Base-by-base conservation (phyloP, 2,113 vertebrate genomes). In the Orthonyx spaldingii region DNA sequence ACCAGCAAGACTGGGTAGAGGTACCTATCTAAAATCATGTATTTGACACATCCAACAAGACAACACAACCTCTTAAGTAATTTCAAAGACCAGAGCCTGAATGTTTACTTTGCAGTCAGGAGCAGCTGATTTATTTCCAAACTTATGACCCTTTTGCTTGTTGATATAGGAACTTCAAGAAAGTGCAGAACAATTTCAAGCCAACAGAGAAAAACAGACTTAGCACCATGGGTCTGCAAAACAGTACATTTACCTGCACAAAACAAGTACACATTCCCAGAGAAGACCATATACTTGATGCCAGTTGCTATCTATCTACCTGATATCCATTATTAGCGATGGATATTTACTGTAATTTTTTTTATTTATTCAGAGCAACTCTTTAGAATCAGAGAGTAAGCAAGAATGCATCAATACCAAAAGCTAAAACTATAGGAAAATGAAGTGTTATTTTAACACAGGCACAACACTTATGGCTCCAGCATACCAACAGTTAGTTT, bases 161-260 rank as follows among this genome's bases (percentile, higher is more conserved):
- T 33, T 83, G 53, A 47, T 57, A 86, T 3, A 6, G 24, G 30
- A 65, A 41, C 60, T 69, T 69, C 16, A 74, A 69, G 21, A 32
- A 64, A 74, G 35, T 22, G 18, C 61, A 64, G 14, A 65, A 44
- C 16, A 60, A 65, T 55, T 84, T 41, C 82, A 84, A 55, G 55
- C 24, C 55, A 80, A 49, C 12, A 79, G 26, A 68, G 44, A 39
- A 91, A 81, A 95, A 37, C 17, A 77, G 57, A 60, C 11, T 44
- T 50, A 50, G 19, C n/a, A 50, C 16, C 49, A 64, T 0, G 0
- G 0, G 1, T 37, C 47, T 55, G 39, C 52, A 46, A 65, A 71
- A 86, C 22, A 44, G 28, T 59, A 37, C n/a, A 75, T 27, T 37
- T 32, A 78, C n/a, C 52, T 63, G 30, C 35, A 55, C 17, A 55